Conservation (phyloP, 2,797 vertebrate species). For the Remorina albescens region DNA sequence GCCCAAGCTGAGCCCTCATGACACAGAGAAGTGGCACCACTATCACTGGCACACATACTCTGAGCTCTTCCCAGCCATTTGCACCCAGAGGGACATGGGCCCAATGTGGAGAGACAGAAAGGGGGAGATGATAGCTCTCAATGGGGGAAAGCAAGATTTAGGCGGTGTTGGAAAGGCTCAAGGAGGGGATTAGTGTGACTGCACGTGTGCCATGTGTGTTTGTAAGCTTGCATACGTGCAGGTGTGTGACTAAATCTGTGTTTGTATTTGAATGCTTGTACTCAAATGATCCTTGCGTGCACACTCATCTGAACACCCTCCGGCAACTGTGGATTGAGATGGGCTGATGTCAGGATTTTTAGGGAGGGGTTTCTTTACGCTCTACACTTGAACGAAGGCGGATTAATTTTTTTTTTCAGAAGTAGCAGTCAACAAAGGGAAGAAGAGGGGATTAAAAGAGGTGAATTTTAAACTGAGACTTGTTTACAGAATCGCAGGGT, state of each 20-base stretch:
- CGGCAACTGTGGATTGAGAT: constrained; percentile 71
- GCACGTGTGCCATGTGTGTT: constrained; percentile 55
- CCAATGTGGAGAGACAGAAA: constrained; percentile 67
- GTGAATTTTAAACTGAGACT: constrained; percentile 79
- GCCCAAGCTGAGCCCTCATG: constrained; percentile 53
- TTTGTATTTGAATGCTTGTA: constrained; percentile 66
- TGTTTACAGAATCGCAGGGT: constrained; percentile 79
- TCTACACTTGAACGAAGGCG: constrained; percentile 60
- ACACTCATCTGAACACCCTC: constrained; percentile 74
- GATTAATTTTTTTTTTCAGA: constrained; percentile 73
- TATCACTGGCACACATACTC: constrained; percentile 71
- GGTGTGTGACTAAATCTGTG: constrained; percentile 80
- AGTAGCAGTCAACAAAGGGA: constrained; percentile 49
- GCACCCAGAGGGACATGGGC: constrained; percentile 71
- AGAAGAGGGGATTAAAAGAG: constrained; percentile 73
- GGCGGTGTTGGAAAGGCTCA: constrained; percentile 65
- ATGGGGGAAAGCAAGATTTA: constrained; percentile 59
- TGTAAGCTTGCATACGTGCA: constrained; percentile 74
- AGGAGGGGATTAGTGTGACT: constrained; percentile 71
- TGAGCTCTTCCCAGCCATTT: constrained; percentile 69
- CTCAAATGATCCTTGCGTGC: constrained; percentile 69
- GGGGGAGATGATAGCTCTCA: constrained; percentile 66
- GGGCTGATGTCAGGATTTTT: constrained; percentile 76
- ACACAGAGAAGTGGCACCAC: constrained; percentile 64
- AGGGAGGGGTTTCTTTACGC: constrained; percentile 65